Base-by-base conservation (phyloP, 2,797 vertebrate species). In the Loris lydekkerianus region DNA sequence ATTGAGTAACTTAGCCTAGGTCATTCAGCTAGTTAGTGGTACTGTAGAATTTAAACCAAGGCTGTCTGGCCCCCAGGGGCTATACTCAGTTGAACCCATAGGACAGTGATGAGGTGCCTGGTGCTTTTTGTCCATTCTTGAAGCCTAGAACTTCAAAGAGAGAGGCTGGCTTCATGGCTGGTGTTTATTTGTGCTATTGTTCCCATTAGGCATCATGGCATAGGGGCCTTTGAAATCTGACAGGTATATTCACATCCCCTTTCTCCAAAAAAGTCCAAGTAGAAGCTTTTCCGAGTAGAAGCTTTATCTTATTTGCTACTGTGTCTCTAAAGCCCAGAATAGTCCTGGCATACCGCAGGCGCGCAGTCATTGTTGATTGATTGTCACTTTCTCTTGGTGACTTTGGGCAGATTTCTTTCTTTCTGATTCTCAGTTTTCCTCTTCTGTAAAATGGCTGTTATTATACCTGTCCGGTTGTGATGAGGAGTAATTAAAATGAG, bases 241-340 rank as follows among this genome's bases (percentile, higher is more conserved):
- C 43, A 60, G 73, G 65, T 86, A 23, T 86, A 14, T 69, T 88
- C 65, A 40, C 43, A n/a, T 80, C 20, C 83, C 46, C 34, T 49
- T 73, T 89, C 58, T 63, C 53, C 23, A 63, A 46, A 73, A n/a
- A 72, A 96, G 82, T 75, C 61, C 73, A 61, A 58, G 56, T 34
- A 34, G 34, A 34, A 34, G 34, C 34, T 34, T 34, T 34, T 34
- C 34, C 40, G 40, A 40, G 40, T 31, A 31, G 58, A 18, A 18
- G 81, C 61, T 72, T 77, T 58, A n/a, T 91, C 34, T 34, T 85
- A 17, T 93, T 94, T 92, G 63, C 73, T 73, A 56, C 67, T n/a
- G 40, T 86, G 63, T 70, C 90, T 92, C 80, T 9, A 80, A 61
- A 72, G 67, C 67, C 78, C 78, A 87, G 40, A 94, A n/a, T 76